Evolutionary conservation across 2,113 vertebrate species (phyloP).

Genomic region (Salvelinus fontinalis): DNA sequence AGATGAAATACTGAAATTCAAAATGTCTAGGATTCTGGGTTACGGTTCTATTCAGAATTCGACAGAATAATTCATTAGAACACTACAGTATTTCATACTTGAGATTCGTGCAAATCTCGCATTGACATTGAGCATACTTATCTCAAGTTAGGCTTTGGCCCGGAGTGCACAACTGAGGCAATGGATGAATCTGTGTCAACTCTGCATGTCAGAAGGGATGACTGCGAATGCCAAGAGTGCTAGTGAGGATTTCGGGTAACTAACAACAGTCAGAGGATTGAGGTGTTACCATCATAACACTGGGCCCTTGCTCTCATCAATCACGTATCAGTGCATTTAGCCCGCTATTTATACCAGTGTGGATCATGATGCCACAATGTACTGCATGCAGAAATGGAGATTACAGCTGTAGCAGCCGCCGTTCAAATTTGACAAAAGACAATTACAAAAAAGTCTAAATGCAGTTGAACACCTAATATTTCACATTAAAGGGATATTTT

Average conservation of each 20-base stretch:
- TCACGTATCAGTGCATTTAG: slow-evolving; percentile 66
- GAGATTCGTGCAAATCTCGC: slow-evolving; percentile 42
- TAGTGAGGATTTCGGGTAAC: slow-evolving; percentile 53
- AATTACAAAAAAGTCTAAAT: not conserved
- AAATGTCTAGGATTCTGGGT: not conserved
- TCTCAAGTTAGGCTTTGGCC: slow-evolving; percentile 11
- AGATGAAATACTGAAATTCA: not conserved
- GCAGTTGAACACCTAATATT: no score
- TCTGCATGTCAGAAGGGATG: slow-evolving; percentile 26
- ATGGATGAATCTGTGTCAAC: slow-evolving; percentile 38
- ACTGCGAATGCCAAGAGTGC: slow-evolving; percentile 60
- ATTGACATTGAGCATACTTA: slow-evolving; percentile 14
- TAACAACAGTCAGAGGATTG: slow-evolving; percentile 63
- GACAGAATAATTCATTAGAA: not conserved
- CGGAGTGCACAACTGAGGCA: slow-evolving; percentile 3
- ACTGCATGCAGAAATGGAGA: slow-evolving; percentile 47
- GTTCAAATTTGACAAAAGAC: not conserved
- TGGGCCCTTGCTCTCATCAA: slow-evolving; percentile 56
- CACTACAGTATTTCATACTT: slow-evolving; percentile 13
- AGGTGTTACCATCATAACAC: slow-evolving; percentile 58
- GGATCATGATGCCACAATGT: slow-evolving; percentile 41
- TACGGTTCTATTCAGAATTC: not conserved
- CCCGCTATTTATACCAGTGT: slow-evolving; percentile 67
- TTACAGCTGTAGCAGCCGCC: slow-evolving; percentile 9
- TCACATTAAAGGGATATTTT: no score